Conservation (phyloP, 2,888 invertebrate species). For the Hermaeophaga mercurialis region DNA sequence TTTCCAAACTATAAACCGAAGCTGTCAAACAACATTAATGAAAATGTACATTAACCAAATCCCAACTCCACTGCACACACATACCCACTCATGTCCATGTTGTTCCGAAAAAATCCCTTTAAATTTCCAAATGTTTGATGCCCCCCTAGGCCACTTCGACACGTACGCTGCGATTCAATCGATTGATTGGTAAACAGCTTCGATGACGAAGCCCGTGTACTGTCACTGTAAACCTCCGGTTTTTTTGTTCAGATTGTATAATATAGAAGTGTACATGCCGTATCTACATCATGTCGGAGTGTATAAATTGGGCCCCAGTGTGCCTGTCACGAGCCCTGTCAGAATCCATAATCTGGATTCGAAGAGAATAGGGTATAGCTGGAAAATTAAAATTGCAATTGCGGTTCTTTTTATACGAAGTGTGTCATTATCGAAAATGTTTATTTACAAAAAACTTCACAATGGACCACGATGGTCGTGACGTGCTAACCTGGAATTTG, state of each 20-base stretch:
- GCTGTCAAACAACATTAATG: no score
- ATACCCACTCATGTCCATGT: background rate
- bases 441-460: no score
- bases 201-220: conserved; percentile 2
- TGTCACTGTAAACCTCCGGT: background rate
- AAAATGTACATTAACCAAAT: no score
- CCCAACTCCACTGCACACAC: no score
- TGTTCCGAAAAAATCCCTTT: no score
- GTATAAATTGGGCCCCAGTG: conserved; percentile 17
- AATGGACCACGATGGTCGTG: no score
- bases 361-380: background rate
- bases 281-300: conserved; percentile 28
- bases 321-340: conserved; percentile 19
- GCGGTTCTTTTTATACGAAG: no score
- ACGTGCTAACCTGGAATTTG: no score
- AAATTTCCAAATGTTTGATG: conserved; percentile 3
- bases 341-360: conserved; percentile 17
- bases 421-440: no score
- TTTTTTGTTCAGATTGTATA: conserved; percentile 22
- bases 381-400: no score
- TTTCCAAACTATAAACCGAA: no score
- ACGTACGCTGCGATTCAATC: conserved; percentile 15
- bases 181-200: conserved; percentile 19
- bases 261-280: conserved; percentile 23
- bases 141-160: conserved; percentile 9